These are phyloP conservation scores for Decapterus maruadsi DNA, from an alignment of 2,797 vertebrate genomes.

Conservation along the genomic window DNA sequence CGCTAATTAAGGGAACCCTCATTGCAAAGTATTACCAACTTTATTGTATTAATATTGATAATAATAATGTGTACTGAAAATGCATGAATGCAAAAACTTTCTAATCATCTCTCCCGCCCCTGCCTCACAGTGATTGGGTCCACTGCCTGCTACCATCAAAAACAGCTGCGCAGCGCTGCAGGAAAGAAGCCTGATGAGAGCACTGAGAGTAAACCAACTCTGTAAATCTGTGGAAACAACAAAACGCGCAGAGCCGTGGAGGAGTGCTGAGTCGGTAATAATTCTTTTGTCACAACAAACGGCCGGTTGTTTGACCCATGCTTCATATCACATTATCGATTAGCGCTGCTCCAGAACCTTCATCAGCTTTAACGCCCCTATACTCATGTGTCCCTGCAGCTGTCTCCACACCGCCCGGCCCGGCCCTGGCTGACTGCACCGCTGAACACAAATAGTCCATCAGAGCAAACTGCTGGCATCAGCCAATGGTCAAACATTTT, in stretches of 20 bases:
- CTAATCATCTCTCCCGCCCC: too few species aligned
- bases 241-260: not conserved
- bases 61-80: too few species aligned
- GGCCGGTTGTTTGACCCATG: not conserved
- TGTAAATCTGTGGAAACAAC: not conserved
- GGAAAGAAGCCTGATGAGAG: not conserved
- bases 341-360: not conserved
- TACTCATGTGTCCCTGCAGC: slow-evolving; percentile 9
- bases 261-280: not conserved
- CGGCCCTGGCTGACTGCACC: slow-evolving; percentile 24
- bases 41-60: too few species aligned
- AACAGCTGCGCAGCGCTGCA: not conserved
- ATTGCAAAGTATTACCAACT: too few species aligned
- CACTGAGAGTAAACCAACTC: not conserved
- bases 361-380: slow-evolving; percentile 11
- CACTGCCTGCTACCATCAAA: too few species aligned
- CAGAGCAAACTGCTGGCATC: slow-evolving; percentile 21
- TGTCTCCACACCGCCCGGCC: slow-evolving; percentile 15
- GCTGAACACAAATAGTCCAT: slow-evolving; percentile 42
- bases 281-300: slow-evolving; percentile 7
- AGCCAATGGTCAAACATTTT: slow-evolving; percentile 37
- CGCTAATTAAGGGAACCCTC: too few species aligned
- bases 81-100: too few species aligned
- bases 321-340: slow-evolving; percentile 23
- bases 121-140: too few species aligned